A percentile compares a stretch with the other conserved stretches of the same genome.
Conservation (phyloP, 2,888 invertebrate species). For the Mystacides longicornis region DNA sequence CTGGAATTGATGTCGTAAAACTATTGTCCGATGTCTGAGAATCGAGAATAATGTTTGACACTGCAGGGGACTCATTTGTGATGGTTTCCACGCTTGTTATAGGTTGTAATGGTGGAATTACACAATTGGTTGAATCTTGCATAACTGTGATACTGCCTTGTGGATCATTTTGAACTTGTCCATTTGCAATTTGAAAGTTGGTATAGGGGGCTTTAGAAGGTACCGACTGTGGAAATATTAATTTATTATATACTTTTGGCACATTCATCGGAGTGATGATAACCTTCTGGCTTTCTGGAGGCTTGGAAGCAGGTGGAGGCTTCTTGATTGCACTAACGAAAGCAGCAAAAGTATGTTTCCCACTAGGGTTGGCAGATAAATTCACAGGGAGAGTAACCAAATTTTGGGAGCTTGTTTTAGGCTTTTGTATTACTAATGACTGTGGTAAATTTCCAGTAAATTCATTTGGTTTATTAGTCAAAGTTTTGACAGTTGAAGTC, state of each 20-base stretch:
- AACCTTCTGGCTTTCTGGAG: conserved; percentile 40
- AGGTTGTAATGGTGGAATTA: conserved; percentile 44
- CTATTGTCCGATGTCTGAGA: conserved; percentile 32
- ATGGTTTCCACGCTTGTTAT: conserved; percentile 27
- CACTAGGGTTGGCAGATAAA: conserved; percentile 37
- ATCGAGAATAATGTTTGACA: conserved; percentile 1
- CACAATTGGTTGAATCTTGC: conserved; percentile 39
- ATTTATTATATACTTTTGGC: conserved; percentile 51
- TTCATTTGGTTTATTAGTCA: conserved; percentile 38
- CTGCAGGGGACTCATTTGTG: conserved; percentile 12
- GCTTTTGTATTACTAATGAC: conserved; percentile 53
- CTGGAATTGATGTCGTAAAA: conserved; percentile 41
- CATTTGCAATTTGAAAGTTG: conserved; percentile 62
- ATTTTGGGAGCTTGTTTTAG: conserved; percentile 43
- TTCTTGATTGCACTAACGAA: conserved; percentile 52
- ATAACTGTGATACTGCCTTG: conserved; percentile 56
- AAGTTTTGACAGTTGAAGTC: conserved; percentile 40
- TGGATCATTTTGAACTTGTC: conserved; percentile 53
- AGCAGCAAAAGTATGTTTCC: conserved; percentile 48
- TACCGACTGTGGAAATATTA: conserved; percentile 48
- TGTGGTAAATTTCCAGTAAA: conserved; percentile 39
- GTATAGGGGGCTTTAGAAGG: conserved; percentile 53
- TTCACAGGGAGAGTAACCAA: conserved; percentile 41
- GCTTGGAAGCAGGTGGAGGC: conserved; percentile 35
- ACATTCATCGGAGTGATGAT: conserved; percentile 51